Base-by-base conservation (phyloP, 2,113 vertebrate genomes). In the Thamnaconus septentrionalis region DNA sequence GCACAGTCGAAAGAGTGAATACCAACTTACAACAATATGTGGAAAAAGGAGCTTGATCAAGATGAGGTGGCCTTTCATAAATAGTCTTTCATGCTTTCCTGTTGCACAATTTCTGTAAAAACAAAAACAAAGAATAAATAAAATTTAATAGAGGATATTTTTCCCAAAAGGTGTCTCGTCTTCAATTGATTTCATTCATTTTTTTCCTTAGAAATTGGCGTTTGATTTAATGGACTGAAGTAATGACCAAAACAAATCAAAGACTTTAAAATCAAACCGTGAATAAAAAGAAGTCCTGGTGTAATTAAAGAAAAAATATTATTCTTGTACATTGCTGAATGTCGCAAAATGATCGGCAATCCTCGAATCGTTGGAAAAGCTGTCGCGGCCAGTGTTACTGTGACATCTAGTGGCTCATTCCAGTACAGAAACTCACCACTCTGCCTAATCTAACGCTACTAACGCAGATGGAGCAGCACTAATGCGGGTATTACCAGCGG, bases 51-150 rank as follows among this genome's bases (percentile, higher is more conserved):
- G 60, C 59, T 48, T 53, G 68, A 75, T 64, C 18, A 31, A 31
- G 62, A 58, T 61, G 59, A 66, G 71, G 82, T 87, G 81, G 85
- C 81, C 82, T 89, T 89, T 81, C 45, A 71, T 57, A 76, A 72
- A 76, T 53, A 45, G 80, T 76, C 86, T 73, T 73, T 85, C 58
- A 76, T 75, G 64, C 73, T 74, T 86, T 79, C 54, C 76, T 84
- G 76, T 88, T 86, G 88, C 87, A 88, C 88, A 89, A 86, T 89
- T 90, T 89, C 83, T 87, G 85, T 87, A 89, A 77, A 85, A 91
- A 89, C 89, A 85, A 90, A 90, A 56, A 3, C n/a, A n/a, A 50
- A 50, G 10, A n/a, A 31, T 31, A 31, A 31, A 31, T 31, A 31
- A 31, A 31, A 31, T 89, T 88, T 87, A 89, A 82, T 88, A 88